Evolutionary conservation across 2,797 vertebrate species (phyloP).

Genomic region (Halcyon chelicuti): DNA sequence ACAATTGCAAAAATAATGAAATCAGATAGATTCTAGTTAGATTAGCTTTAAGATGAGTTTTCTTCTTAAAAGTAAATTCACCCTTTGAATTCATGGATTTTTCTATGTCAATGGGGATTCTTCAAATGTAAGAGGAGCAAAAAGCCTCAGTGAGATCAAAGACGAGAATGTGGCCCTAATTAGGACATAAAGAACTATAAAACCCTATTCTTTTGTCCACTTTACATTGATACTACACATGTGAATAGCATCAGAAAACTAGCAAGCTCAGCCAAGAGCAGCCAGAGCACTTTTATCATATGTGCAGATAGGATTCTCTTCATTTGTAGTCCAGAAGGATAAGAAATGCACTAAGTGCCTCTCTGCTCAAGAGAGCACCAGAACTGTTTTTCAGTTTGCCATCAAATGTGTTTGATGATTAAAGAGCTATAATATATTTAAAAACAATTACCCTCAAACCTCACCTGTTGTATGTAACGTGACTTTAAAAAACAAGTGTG

Average conservation of each 20-base stretch:
- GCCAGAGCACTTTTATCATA: slow-evolving; percentile 13
- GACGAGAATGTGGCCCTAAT: slow-evolving; percentile 66
- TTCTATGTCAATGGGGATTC: slow-evolving; percentile 56
- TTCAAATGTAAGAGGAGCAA: slow-evolving; percentile 64
- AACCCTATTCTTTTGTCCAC: slow-evolving; percentile 50
- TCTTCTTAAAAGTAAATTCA: slow-evolving; percentile 54
- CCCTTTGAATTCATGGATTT: slow-evolving; percentile 52
- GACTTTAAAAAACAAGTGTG: not conserved
- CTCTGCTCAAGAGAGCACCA: not conserved
- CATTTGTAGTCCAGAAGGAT: not conserved
- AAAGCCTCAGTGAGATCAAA: slow-evolving; percentile 69
- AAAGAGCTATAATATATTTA: not conserved
- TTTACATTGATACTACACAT: slow-evolving; percentile 57
- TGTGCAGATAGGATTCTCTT: not conserved
- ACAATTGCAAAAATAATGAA: slow-evolving; percentile 25
- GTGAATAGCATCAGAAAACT: slow-evolving; percentile 45
- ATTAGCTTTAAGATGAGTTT: slow-evolving; percentile 28
- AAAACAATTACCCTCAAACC: not conserved
- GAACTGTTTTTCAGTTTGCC: not conserved
- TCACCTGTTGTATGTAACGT: not conserved
- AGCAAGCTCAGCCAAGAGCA: slow-evolving; percentile 31
- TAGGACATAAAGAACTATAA: slow-evolving; percentile 70
- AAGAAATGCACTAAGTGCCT: not conserved
- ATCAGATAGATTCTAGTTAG: not conserved
- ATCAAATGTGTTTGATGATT: not conserved